Conservation (phyloP, 2,113 vertebrate species). For the Herpetotheres cachinnans region DNA sequence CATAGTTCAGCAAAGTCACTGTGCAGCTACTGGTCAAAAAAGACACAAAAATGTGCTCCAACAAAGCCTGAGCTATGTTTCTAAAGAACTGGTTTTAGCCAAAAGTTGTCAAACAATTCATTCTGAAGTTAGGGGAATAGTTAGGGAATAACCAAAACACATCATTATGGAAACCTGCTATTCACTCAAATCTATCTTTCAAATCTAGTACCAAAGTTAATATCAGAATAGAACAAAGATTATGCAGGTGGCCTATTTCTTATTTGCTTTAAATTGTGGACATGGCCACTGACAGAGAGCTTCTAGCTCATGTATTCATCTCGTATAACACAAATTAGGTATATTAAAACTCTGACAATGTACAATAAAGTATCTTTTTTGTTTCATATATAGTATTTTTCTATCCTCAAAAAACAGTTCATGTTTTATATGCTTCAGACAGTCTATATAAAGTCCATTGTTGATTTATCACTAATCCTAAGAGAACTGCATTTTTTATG, state of each 20-base stretch:
- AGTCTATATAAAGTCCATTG: background rate
- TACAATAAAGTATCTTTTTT: background rate
- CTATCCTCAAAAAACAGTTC: background rate
- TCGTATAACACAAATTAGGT: background rate
- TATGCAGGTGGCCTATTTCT: background rate
- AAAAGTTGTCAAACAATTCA: background rate
- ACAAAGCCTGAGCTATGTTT: background rate
- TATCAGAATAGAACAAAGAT: background rate
- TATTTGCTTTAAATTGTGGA: background rate
- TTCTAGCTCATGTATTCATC: background rate
- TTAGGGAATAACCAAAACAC: background rate
- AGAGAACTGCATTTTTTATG: constrained; percentile 9
- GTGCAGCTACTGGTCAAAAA: background rate
- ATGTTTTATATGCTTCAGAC: background rate
- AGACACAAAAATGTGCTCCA: background rate
- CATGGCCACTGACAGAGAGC: background rate
- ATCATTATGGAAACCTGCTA: background rate
- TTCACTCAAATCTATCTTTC: background rate
- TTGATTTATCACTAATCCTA: background rate
- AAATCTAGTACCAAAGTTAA: background rate
- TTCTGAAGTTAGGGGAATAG: background rate
- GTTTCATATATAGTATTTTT: background rate
- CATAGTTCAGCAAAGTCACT: background rate
- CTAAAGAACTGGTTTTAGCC: background rate
- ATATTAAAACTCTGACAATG: background rate